Base-by-base conservation (phyloP, 2,797 vertebrate species). In the Pangasius djambal region DNA sequence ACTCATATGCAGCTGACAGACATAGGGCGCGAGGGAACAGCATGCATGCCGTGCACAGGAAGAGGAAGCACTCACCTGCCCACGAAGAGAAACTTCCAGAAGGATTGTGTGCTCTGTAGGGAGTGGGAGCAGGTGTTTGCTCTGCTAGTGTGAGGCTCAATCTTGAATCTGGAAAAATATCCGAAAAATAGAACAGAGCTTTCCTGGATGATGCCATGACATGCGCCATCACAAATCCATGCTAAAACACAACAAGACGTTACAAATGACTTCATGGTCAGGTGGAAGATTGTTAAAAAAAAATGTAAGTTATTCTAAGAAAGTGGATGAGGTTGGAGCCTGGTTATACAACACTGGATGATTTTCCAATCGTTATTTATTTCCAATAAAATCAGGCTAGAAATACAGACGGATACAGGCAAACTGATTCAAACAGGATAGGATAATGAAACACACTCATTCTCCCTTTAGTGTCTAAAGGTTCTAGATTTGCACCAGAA, bases 1-100 rank as follows among this genome's bases (percentile, higher is more conserved):
- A 92, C 85, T 90, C 87, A 92, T 88, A 87, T 89, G 90, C 91
- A 92, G 88, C 89, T 91, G 88, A 89, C 87, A 91, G 86, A 89
- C 87, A 88, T 40, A n/a, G 83, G 61, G 70, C 61, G 20, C 5
- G 59, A 83, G 75, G 69, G 69, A 65, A 86, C 89, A 86, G 74
- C 86, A 86, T 90, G 86, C 72, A 77, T n/a, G 81, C 83, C 88
- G 34, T 50, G 20, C 55, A 88, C 84, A 88, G 92, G 88, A 92
- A 90, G 87, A 34, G 86, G 86, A 91, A 91, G 89, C 87, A 87
- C 75, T 90, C 85, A 72, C 85, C 85, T 72, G 89, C 91, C 79
- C 89, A 91, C 81, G 44, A 87, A 86, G 77, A 84, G 79, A 91
- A 90, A 87, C 87, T 88, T 92, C 88, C 88, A 92, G 89, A 91